These are phyloP conservation scores for Adelges cooleyi DNA, from an alignment of 1,140 invertebrate genomes.

Conservation along the genomic window DNA sequence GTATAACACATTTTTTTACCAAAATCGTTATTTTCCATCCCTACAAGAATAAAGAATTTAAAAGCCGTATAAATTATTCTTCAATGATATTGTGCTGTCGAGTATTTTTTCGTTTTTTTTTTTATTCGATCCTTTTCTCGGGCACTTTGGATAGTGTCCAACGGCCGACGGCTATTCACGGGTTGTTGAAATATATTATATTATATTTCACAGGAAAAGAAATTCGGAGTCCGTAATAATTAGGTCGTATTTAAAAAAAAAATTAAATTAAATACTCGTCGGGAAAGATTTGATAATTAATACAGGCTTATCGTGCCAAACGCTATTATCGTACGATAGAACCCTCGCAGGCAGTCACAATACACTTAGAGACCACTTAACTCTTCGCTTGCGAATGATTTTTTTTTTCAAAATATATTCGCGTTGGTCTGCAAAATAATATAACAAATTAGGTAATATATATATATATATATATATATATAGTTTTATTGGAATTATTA, in stretches of 20 bases:
- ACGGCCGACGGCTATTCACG: background rate
- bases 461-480: too few relatives aligned
- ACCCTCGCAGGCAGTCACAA: background rate
- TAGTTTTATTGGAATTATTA: too few relatives aligned
- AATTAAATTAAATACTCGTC: background rate
- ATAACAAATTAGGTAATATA: too few relatives aligned
- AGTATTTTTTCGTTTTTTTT: too few relatives aligned
- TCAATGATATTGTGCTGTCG: constrained; percentile 4
- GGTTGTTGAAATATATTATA: background rate
- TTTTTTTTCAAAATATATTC: too few relatives aligned
- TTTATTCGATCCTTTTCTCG: constrained; percentile 2
- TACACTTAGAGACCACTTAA: background rate
- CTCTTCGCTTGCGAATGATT: too few relatives aligned
- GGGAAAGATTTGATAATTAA: constrained; percentile 9
- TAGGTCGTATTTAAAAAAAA: background rate
- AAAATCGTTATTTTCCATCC: background rate
- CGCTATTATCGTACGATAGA: background rate
- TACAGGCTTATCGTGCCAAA: constrained; percentile 16
- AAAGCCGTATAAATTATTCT: constrained; percentile 12
- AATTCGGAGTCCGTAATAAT: constrained; percentile 12
- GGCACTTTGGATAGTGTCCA: background rate
- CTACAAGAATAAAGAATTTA: background rate
- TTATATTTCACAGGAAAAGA: background rate
- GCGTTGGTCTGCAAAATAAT: too few relatives aligned
- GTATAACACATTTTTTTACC: too few relatives aligned